Evolutionary conservation across 1,140 invertebrate species (phyloP).

Genomic region (Lepidurus packardi): DNA sequence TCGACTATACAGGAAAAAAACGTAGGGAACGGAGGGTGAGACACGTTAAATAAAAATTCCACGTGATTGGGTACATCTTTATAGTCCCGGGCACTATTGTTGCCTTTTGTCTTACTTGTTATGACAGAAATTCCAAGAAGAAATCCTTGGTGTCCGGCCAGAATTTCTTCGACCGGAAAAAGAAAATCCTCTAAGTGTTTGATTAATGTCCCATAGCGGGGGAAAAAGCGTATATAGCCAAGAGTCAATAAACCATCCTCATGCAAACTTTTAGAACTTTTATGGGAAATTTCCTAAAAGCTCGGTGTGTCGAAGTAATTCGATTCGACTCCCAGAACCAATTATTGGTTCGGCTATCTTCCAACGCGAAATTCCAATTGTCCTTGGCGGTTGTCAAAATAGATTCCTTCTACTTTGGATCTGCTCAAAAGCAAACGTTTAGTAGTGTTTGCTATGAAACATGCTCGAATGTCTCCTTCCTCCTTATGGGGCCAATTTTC

Average conservation of each 20-base stretch:
- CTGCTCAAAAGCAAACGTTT: neutral
- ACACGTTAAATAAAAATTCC: neutral
- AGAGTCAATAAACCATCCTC: neutral
- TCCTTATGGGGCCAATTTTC: neutral
- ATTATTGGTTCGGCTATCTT: neutral
- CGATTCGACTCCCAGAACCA: no score
- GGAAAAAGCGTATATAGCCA: neutral
- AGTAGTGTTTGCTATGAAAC: neutral
- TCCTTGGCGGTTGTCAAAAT: neutral
- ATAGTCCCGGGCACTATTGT: neutral
- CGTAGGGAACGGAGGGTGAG: neutral
- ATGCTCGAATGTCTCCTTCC: neutral
- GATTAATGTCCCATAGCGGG: constrained; percentile 10
- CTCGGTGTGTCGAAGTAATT: no score
- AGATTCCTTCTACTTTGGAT: neutral
- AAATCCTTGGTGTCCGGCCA: no score
- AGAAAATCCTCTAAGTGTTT: neutral
- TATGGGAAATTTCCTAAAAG: no score
- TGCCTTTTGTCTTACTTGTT: no score
- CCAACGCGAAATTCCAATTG: neutral
- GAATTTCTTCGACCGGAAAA: no score
- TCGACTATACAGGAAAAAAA: neutral
- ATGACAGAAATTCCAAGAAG: no score
- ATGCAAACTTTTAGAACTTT: neutral
- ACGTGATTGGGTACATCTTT: neutral